phyloP scores from a whole-genome alignment of 2,888 invertebrate species.

The Andrena marginata region DNA sequence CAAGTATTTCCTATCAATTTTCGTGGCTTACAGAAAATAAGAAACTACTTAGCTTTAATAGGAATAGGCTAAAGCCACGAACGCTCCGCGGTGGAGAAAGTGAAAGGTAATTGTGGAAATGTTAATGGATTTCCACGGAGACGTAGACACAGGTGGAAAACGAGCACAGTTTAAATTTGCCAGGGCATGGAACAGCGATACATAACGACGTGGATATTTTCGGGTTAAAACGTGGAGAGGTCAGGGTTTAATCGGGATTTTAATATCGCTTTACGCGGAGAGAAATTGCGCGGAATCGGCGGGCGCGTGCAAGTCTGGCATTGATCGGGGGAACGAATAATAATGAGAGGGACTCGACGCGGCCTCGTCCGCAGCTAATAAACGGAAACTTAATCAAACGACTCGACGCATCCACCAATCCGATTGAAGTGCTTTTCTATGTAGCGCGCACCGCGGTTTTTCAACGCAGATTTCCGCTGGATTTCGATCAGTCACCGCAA shows the following conservation, averaged over 20 bases:
- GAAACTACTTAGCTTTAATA: too few relatives aligned
- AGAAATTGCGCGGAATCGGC: slow-evolving; percentile 30
- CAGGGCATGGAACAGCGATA: not conserved
- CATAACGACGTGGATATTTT: slow-evolving; percentile 1
- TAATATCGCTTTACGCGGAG: slow-evolving; percentile 25
- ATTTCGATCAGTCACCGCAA: slow-evolving; percentile 50
- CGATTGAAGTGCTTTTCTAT: slow-evolving; percentile 75
- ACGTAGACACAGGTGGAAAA: not conserved
- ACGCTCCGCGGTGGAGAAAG: too few relatives aligned
- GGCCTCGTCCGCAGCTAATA: slow-evolving; percentile 47
- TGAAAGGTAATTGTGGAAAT: too few relatives aligned
- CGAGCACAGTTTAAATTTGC: not conserved
- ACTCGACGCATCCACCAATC: slow-evolving; percentile 67
- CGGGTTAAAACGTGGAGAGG: slow-evolving; percentile 4
- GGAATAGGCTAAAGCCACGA: too few relatives aligned
- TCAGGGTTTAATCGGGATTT: slow-evolving; percentile 17
- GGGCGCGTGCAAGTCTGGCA: slow-evolving; percentile 37
- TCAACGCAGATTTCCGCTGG: slow-evolving; percentile 51
- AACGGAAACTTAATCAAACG: slow-evolving; percentile 64
- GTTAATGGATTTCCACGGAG: too few relatives aligned
- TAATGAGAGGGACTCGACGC: slow-evolving; percentile 38
- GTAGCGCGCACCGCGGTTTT: slow-evolving; percentile 70
- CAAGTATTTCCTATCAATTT: not conserved
- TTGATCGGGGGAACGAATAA: slow-evolving; percentile 44
- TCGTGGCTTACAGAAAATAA: too few relatives aligned